Evolutionary conservation across 2,888 invertebrate genomes (phyloP).

Genomic region (Drosophila yooni): DNA sequence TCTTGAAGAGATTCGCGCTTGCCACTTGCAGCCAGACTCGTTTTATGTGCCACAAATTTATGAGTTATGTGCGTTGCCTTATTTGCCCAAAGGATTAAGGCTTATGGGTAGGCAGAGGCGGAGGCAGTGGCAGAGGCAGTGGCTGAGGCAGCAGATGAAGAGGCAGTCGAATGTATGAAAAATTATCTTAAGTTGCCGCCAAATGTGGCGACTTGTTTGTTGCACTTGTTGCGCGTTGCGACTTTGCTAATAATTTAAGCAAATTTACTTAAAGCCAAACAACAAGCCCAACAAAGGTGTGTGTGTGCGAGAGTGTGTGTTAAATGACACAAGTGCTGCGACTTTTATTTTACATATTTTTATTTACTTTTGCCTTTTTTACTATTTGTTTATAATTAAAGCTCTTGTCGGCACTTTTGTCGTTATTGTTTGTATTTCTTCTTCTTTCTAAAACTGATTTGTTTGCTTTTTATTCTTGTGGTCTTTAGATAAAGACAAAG

Average conservation of each 20-base stretch:
- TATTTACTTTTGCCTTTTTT: conserved; percentile 22
- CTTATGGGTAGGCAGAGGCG: conserved; percentile 21
- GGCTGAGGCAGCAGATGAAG: not conserved
- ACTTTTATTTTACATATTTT: conserved; percentile 23
- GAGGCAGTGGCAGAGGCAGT: not conserved
- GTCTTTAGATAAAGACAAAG: conserved; percentile 7
- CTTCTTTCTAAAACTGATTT: conserved; percentile 35
- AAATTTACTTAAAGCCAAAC: conserved; percentile 71
- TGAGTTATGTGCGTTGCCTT: conserved; percentile 64
- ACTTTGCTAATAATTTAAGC: conserved; percentile 75
- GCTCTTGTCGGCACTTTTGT: conserved; percentile 61
- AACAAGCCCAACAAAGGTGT: conserved; percentile 59
- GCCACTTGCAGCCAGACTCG: conserved; percentile 19
- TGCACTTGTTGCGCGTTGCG: conserved; percentile 49
- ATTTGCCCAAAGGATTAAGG: conserved; percentile 76
- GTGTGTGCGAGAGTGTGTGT: conserved; percentile 33
- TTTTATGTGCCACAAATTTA: conserved; percentile 77
- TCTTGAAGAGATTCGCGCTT: conserved; percentile 31
- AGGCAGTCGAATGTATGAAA: conserved; percentile 5
- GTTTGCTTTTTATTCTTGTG: conserved; percentile 37
- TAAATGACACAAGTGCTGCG: conserved; percentile 63
- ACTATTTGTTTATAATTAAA: conserved; percentile 79
- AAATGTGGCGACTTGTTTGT: conserved; percentile 43
- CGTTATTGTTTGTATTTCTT: conserved; percentile 8
- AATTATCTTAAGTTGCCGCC: conserved; percentile 61